Percentiles rank a stretch among this genome's conserved stretches.
These are phyloP conservation scores for Tetragonula carbonaria DNA, from an alignment of 2,888 invertebrate species.

Conservation along the genomic window DNA sequence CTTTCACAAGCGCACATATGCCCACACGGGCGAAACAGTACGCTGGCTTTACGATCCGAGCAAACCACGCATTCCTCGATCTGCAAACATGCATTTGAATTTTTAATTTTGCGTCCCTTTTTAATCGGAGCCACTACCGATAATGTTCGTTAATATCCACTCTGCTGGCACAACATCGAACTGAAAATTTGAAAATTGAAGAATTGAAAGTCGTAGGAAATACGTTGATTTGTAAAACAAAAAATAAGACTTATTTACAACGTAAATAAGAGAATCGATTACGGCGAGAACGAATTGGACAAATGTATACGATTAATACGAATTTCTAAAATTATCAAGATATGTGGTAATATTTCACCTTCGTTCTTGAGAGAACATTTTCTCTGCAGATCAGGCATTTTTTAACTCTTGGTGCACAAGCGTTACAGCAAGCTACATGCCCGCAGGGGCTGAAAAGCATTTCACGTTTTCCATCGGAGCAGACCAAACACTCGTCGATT, in stretches of 20 bases:
- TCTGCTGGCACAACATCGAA: no score
- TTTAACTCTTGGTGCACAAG: constrained; percentile 95
- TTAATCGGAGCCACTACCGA: neutral
- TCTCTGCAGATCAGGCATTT: constrained; percentile 97
- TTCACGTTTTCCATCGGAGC: constrained; percentile 96
- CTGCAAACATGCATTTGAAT: constrained; percentile 82
- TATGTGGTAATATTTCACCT: constrained; percentile 75
- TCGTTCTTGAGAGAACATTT: constrained; percentile 90
- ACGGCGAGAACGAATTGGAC: neutral
- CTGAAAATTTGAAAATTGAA: neutral
- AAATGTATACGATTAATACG: neutral
- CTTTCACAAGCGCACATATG: constrained; percentile 97
- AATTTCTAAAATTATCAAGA: neutral
- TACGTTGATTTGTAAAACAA: neutral
- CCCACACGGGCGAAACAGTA: constrained; percentile 97
- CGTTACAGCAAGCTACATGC: constrained; percentile 96
- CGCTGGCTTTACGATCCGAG: constrained; percentile 95
- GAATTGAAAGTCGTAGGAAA: neutral
- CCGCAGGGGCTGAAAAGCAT: constrained; percentile 96
- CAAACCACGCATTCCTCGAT: constrained; percentile 98
- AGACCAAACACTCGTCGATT: constrained; percentile 96
- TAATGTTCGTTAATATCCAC: no score
- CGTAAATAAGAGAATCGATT: neutral
- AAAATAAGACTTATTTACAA: neutral
- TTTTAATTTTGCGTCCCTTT: neutral